Conservation (phyloP, 2,113 vertebrate species). For the Oreotrochilus melanogaster region DNA sequence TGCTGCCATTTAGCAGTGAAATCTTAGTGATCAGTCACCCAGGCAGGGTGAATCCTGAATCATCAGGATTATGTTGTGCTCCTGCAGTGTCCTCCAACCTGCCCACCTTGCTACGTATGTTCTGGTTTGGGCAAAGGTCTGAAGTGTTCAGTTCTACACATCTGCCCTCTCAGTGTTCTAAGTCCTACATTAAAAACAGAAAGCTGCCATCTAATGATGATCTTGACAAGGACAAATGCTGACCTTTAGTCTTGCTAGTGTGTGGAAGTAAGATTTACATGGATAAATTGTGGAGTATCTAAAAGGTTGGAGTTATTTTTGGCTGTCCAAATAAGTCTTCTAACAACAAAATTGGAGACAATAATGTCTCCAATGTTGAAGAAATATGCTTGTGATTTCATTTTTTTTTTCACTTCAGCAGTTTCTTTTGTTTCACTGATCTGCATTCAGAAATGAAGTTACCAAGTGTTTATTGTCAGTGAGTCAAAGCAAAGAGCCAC, state of each 20-base stretch:
- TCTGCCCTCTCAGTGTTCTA: not conserved
- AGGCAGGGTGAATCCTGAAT: not conserved
- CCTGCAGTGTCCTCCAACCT: not conserved
- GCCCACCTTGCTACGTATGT: fast-evolving
- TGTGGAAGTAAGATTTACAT: not conserved
- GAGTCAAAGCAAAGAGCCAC: not conserved
- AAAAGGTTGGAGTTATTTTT: not conserved
- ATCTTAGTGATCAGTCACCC: not conserved
- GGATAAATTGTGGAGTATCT: not conserved
- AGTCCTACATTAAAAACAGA: not conserved
- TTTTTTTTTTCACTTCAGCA: not conserved
- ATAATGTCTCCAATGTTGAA: not conserved
- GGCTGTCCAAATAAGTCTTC: not conserved
- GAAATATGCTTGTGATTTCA: not conserved
- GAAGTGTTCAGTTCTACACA: not conserved
- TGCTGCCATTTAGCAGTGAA: not conserved
- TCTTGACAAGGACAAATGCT: not conserved
- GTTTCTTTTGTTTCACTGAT: not conserved
- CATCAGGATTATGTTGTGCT: not conserved
- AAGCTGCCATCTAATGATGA: not conserved
- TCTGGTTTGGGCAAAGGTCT: not conserved
- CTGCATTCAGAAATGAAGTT: not conserved
- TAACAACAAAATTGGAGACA: not conserved
- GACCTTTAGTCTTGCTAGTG: not conserved
- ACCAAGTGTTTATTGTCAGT: not conserved